Evolutionary conservation across 1,140 invertebrate species (phyloP).

Genomic region (Drosophila nigromelanica): DNA sequence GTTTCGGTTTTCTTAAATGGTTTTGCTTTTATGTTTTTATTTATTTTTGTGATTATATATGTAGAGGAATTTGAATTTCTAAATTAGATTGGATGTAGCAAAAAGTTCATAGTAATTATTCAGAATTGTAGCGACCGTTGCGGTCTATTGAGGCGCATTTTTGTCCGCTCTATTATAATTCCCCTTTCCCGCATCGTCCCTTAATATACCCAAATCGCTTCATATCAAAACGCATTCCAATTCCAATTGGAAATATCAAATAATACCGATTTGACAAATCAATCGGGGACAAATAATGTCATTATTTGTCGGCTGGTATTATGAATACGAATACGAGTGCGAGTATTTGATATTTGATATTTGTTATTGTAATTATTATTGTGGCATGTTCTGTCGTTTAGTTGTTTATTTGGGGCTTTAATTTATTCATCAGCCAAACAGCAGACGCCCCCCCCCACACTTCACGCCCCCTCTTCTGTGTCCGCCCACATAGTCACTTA

Average conservation of each 20-base stretch:
- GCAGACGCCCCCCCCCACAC: background rate
- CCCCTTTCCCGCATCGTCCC: background rate
- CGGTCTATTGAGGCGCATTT: conserved; percentile 1
- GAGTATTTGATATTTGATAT: conserved; percentile 34
- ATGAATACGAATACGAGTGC: background rate
- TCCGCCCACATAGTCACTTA: conserved; percentile 42
- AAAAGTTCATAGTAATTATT: too few relatives aligned
- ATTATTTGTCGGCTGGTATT: conserved; percentile 35
- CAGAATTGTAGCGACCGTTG: conserved; percentile 1
- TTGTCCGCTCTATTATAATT: too few relatives aligned
- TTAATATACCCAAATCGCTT: background rate
- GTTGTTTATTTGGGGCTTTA: conserved; percentile 25
- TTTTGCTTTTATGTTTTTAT: too few relatives aligned
- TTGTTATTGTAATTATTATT: conserved; percentile 54
- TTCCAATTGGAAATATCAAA: conserved; percentile 43
- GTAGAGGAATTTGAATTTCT: too few relatives aligned
- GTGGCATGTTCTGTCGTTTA: conserved; percentile 44
- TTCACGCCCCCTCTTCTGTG: too few relatives aligned
- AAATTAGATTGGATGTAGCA: too few relatives aligned
- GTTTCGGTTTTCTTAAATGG: too few relatives aligned
- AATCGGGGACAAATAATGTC: conserved; percentile 73
- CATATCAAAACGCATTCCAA: conserved; percentile 22
- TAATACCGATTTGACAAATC: conserved; percentile 78
- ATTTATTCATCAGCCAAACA: conserved; percentile 14
- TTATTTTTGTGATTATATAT: too few relatives aligned